A percentile compares a stretch with the other conserved stretches of the same genome.
Evolutionary conservation across 1,140 invertebrate species (phyloP).

Genomic region (Glomeris maerens): DNA sequence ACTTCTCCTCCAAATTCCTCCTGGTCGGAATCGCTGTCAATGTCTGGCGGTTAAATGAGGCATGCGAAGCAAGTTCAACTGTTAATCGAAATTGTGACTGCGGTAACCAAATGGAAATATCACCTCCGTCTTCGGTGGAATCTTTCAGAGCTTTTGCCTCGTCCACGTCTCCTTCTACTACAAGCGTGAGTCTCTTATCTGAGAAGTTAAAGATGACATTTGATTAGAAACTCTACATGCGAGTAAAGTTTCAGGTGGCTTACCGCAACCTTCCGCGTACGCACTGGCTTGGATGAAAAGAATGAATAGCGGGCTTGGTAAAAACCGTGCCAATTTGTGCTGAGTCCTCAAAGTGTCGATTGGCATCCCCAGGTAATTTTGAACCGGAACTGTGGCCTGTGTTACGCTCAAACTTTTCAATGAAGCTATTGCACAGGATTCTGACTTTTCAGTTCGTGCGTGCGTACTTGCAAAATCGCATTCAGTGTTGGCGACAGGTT

Average conservation of each 20-base stretch:
- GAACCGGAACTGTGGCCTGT: slow-evolving; percentile 69
- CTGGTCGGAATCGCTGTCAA: slow-evolving; percentile 38
- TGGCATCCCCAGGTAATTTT: slow-evolving; percentile 71
- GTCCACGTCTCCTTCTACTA: slow-evolving; percentile 62
- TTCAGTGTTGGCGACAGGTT: slow-evolving; percentile 64
- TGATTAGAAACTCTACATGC: not conserved
- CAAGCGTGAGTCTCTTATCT: slow-evolving; percentile 39
- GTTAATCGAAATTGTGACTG: slow-evolving; percentile 3
- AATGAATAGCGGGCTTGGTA: slow-evolving; percentile 72
- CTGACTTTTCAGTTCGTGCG: no score
- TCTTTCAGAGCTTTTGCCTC: slow-evolving; percentile 42
- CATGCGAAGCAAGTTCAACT: slow-evolving; percentile 23
- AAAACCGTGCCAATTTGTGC: slow-evolving; percentile 52
- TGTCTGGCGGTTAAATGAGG: slow-evolving; percentile 41
- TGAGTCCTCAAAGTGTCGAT: slow-evolving; percentile 59
- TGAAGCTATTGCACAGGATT: no score
- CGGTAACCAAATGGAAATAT: slow-evolving; percentile 8
- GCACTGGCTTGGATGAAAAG: slow-evolving; percentile 70
- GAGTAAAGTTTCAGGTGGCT: slow-evolving; percentile 10
- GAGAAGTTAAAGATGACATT: slow-evolving; percentile 8
- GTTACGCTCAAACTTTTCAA: no score
- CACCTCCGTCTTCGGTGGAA: slow-evolving; percentile 22
- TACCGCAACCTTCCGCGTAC: slow-evolving; percentile 63
- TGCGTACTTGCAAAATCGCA: slow-evolving; percentile 48
- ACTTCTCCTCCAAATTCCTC: slow-evolving; percentile 46